phyloP scores from a whole-genome alignment of 2,888 invertebrate genomes.

The Agrotis exclamationis region DNA sequence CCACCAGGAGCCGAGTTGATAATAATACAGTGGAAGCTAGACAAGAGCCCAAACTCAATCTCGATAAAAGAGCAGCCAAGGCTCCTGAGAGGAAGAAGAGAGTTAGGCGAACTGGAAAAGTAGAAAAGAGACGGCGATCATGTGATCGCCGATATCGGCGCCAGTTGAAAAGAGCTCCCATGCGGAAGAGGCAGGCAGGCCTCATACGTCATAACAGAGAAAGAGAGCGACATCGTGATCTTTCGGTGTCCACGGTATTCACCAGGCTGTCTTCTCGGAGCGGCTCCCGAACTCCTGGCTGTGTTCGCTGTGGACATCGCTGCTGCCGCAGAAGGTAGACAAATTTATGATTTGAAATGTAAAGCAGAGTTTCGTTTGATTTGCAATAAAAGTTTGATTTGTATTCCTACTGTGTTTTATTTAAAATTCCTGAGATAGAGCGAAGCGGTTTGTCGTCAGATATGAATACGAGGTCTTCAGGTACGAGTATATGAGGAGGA shows the following conservation, averaged over 20 bases:
- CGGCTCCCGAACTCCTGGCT: slow-evolving; percentile 59
- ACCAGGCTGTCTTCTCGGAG: slow-evolving; percentile 69
- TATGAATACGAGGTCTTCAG: slow-evolving; percentile 40
- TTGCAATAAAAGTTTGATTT: slow-evolving; percentile 55
- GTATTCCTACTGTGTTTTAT: slow-evolving; percentile 55
- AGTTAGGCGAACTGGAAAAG: slow-evolving; percentile 60
- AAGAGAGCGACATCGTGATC: slow-evolving; percentile 57
- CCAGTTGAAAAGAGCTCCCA: slow-evolving; percentile 53
- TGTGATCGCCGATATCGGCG: no score
- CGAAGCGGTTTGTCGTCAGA: slow-evolving; percentile 66
- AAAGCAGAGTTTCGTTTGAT: slow-evolving; percentile 54
- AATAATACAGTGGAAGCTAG: slow-evolving; percentile 63
- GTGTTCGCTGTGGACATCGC: slow-evolving; percentile 78
- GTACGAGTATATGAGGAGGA: slow-evolving; percentile 25
- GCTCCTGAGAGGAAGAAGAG: slow-evolving; percentile 61
- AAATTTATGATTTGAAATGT: slow-evolving; percentile 58
- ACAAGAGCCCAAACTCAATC: slow-evolving; percentile 56
- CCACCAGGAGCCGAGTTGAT: slow-evolving; percentile 66
- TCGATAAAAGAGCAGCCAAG: slow-evolving; percentile 59
- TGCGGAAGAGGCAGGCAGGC: slow-evolving; percentile 59
- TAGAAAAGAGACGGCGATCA: slow-evolving; percentile 71
- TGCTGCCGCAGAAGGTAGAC: slow-evolving; percentile 82
- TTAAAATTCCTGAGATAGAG: slow-evolving; percentile 55
- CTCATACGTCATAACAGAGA: slow-evolving; percentile 28
- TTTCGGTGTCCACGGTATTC: slow-evolving; percentile 73